Evolutionary conservation across 1,140 invertebrate genomes (phyloP).

Genomic region (Hyposmocoma kahamanoa): DNA sequence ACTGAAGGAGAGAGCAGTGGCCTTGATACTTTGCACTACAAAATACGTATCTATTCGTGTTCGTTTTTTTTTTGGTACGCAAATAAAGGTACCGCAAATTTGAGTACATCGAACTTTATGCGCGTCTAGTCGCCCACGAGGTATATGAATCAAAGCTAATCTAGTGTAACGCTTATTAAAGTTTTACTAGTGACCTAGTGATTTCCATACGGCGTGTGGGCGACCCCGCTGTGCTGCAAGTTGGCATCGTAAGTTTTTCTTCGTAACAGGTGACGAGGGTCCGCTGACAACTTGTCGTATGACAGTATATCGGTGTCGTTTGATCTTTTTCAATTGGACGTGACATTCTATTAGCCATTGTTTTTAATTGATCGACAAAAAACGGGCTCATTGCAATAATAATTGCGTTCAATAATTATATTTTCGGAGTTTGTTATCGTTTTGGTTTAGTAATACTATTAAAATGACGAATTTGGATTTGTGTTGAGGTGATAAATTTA

Average conservation of each 20-base stretch:
- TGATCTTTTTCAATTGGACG: no score
- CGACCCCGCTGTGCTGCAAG: constrained; percentile 13
- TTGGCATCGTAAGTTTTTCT: background rate
- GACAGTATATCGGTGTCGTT: no score
- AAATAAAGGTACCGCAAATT: constrained; percentile 68
- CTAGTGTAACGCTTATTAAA: constrained; percentile 42
- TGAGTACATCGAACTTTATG: constrained; percentile 69
- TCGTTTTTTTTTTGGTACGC: constrained; percentile 61
- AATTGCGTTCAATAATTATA: no score
- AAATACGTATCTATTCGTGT: constrained; percentile 45
- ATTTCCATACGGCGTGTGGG: constrained; percentile 59
- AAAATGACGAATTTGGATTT: no score
- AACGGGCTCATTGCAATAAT: no score
- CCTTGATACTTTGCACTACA: constrained; percentile 66
- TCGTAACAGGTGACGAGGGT: background rate
- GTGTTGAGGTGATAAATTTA: no score
- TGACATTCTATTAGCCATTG: no score
- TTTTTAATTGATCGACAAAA: no score
- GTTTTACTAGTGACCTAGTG: constrained; percentile 66
- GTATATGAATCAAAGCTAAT: constrained; percentile 54
- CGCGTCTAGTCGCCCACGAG: constrained; percentile 39
- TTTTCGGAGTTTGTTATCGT: no score
- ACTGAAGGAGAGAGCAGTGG: constrained; percentile 55
- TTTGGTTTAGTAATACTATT: no score
- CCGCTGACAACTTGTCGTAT: background rate